A percentile compares a stretch with the other conserved stretches of the same genome.
phyloP scores from a whole-genome alignment of 2,113 vertebrate species.

The Stomatorhinus ivindoensis region DNA sequence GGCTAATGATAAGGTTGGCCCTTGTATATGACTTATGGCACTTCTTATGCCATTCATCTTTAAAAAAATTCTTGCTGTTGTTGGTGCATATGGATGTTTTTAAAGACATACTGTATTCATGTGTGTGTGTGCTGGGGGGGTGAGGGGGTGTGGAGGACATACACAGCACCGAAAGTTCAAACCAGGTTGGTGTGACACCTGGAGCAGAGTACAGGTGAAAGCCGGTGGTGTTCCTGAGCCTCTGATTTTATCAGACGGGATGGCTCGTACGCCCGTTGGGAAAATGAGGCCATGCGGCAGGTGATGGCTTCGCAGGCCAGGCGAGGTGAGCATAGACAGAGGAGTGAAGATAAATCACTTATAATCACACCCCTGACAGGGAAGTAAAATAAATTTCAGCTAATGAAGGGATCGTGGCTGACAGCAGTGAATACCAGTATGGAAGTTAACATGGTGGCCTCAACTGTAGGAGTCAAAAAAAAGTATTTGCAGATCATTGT shows the following conservation, averaged over 20 bases:
- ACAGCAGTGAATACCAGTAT: background rate
- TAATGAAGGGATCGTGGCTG: background rate
- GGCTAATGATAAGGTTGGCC: background rate
- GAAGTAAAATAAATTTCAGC: background rate
- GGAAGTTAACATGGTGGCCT: slow-evolving; percentile 20
- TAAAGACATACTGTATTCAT: background rate
- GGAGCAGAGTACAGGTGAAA: slow-evolving; percentile 9
- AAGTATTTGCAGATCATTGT: background rate
- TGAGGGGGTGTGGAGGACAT: background rate
- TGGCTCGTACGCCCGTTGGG: background rate
- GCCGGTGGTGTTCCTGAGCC: background rate
- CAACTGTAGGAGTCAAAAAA: background rate
- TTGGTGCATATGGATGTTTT: background rate
- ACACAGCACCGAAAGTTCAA: background rate
- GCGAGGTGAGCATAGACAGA: background rate
- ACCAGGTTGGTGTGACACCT: background rate
- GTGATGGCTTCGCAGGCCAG: background rate
- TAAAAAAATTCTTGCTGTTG: background rate
- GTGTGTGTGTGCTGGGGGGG: background rate
- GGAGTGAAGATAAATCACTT: background rate
- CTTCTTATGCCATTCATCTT: background rate
- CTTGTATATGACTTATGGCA: background rate
- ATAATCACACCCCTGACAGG: background rate
- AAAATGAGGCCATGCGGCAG: background rate
- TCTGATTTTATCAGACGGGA: slow-evolving; percentile 2